Evolutionary conservation across 2,797 vertebrate species (phyloP).

Genomic region (Chrosomus eos): DNA sequence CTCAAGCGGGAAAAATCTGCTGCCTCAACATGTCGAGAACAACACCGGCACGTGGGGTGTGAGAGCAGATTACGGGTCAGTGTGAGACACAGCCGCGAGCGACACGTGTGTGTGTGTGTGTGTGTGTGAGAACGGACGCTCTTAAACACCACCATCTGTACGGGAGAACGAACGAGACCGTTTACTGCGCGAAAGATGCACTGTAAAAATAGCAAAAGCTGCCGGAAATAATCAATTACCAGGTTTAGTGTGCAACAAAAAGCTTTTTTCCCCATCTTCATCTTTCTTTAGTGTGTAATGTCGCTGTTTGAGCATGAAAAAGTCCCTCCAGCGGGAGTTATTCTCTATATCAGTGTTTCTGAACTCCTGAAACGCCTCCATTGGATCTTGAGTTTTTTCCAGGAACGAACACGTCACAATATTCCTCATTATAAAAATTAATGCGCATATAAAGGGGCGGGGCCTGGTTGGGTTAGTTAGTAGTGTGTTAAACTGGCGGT

Average conservation of each 20-base stretch:
- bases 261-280: not conserved
- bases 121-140: not conserved
- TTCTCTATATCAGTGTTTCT: too few species aligned
- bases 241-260: not conserved
- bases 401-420: too few species aligned
- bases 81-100: not conserved
- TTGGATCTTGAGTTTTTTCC: too few species aligned
- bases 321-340: too few species aligned
- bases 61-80: constrained; percentile 33
- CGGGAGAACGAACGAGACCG: not conserved
- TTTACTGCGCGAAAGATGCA: not conserved
- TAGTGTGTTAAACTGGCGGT: too few species aligned
- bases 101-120: not conserved
- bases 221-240: not conserved
- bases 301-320: too few species aligned
- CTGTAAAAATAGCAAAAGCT: not conserved
- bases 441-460: too few species aligned
- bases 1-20: constrained; percentile 63
- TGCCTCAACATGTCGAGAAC: constrained; percentile 58
- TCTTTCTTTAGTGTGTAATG: not conserved
- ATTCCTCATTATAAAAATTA: too few species aligned
- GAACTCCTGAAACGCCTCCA: too few species aligned
- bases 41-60: not conserved
- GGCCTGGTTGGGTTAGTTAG: too few species aligned
- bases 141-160: constrained; percentile 3